Base-by-base conservation (phyloP, 2,888 invertebrate species). In the Heliconius ethilla region DNA sequence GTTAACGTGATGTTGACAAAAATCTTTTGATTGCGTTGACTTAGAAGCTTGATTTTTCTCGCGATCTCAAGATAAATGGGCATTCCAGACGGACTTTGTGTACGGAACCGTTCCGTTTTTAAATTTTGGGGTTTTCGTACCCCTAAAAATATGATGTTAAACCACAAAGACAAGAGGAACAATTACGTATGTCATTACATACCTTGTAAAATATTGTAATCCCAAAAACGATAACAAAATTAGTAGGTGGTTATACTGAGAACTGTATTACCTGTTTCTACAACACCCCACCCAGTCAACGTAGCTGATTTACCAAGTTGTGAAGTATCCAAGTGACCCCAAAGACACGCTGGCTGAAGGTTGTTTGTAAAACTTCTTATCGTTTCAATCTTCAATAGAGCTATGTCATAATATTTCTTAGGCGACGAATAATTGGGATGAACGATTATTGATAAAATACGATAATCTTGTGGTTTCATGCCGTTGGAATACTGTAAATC, bases 321-420 rank as follows among this genome's bases (percentile, higher is more conserved):
- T 22, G 73, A 77, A 9, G 80, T 83, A 65, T 84, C 83, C 11
- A 72, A 70, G 0, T 81, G 33, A 22, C 33, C 75, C 83, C 84
- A 86, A 4, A 87, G 79, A 77, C 86, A 87, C 11, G 86, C 85
- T 13, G 86, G 86, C 27, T 85, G 85, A 2, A 85, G 75, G 18
- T 78, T 73, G 10, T 70, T 79, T 0, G 81, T 78, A 67, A 86
- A 86, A 2, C 25, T 11, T 5, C 79, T 79, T 37, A 80, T 74
- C 4, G 62, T 67, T 6, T 67, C 59, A 18, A 87, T 45, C 76
- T 86, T 83, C 27, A 87, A 81, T 7, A 87, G 77, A 2, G 86
- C 87, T 59, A 87, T 85, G 59, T 87, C 87, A 70, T 80, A 82
- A 77, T 87, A 87, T 77, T 85, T 85, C 25, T 76, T 84, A 7